A percentile compares a stretch with the other conserved stretches of the same genome.
These are phyloP conservation scores for Chelon auratus DNA, from an alignment of 2,797 vertebrate genomes.

Conservation along the genomic window DNA sequence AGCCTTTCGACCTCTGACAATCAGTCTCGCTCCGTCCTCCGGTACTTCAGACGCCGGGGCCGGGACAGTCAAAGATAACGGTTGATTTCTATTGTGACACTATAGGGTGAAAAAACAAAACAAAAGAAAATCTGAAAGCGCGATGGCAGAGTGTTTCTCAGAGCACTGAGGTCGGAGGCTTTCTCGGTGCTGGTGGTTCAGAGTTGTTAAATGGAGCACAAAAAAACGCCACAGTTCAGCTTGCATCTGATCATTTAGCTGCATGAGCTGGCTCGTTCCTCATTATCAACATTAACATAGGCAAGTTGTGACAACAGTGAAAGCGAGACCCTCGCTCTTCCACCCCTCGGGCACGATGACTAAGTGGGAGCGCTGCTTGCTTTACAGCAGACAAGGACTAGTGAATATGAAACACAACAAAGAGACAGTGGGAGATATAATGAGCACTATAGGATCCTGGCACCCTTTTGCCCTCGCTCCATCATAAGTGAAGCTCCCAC, in stretches of 20 bases:
- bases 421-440: slow-evolving; percentile 80
- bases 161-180: slow-evolving; percentile 58
- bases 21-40: slow-evolving; percentile 93
- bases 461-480: slow-evolving; percentile 76
- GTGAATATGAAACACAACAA: slow-evolving; percentile 74
- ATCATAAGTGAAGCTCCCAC: slow-evolving; percentile 71
- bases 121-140: slow-evolving; percentile 65
- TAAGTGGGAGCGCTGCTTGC: slow-evolving; percentile 67
- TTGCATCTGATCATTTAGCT: slow-evolving; percentile 43
- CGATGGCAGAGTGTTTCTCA: slow-evolving; percentile 65
- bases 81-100: slow-evolving; percentile 86
- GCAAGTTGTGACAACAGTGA: slow-evolving; percentile 64
- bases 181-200: slow-evolving; percentile 38
- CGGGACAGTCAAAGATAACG: slow-evolving; percentile 78
- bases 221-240: slow-evolving; percentile 41
- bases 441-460: slow-evolving; percentile 75
- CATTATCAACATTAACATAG: slow-evolving; percentile 74
- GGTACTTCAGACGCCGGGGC: slow-evolving; percentile 73
- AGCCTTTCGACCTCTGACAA: slow-evolving; percentile 96
- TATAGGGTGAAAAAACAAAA: slow-evolving; percentile 30
- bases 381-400: slow-evolving; percentile 49
- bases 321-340: slow-evolving; percentile 57
- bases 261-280: slow-evolving; percentile 48
- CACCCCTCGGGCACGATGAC: slow-evolving; percentile 63
- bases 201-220: slow-evolving; percentile 45